Conservation (phyloP, 2,888 invertebrate species). For the Drosophila macrospina region DNA sequence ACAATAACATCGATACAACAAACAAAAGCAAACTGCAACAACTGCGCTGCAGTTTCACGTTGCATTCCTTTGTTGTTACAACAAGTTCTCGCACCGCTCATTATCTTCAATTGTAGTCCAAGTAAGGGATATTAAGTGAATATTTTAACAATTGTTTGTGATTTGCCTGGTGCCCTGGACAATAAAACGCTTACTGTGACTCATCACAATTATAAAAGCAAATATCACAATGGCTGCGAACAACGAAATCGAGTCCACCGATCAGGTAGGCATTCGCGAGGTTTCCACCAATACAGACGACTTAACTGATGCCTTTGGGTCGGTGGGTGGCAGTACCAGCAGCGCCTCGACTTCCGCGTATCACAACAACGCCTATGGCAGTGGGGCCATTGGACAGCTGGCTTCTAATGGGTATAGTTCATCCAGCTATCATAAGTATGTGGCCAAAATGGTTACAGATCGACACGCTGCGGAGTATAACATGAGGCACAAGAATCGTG, state of each 20-base stretch:
- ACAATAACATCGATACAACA: conserved; percentile 16
- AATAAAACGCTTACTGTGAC: conserved; percentile 57
- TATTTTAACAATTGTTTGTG: conserved; percentile 4
- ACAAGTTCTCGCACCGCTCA: conserved; percentile 21
- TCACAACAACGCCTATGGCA: conserved; percentile 50
- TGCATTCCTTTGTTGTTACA: conserved; percentile 52
- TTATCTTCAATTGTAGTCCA: neutral
- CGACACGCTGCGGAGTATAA: conserved; percentile 92
- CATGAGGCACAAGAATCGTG: conserved; percentile 93
- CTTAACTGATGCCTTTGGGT: conserved; percentile 80
- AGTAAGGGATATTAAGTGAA: neutral
- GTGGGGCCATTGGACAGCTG: conserved; percentile 79
- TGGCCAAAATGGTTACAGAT: conserved; percentile 88
- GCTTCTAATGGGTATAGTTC: conserved; percentile 74
- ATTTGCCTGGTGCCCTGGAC: conserved; percentile 10
- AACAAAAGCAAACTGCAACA: conserved; percentile 49
- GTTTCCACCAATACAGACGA: conserved; percentile 74
- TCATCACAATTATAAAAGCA: conserved; percentile 47
- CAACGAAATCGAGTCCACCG: conserved; percentile 58
- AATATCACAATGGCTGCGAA: conserved; percentile 61
- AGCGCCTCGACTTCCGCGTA: conserved; percentile 35
- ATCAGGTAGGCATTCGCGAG: conserved; percentile 76
- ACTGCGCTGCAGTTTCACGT: conserved; percentile 36
- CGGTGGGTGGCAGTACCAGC: conserved; percentile 45
- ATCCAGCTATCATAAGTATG: conserved; percentile 75